phyloP scores from a whole-genome alignment of 1,140 invertebrate genomes.

The Formica selysi region DNA sequence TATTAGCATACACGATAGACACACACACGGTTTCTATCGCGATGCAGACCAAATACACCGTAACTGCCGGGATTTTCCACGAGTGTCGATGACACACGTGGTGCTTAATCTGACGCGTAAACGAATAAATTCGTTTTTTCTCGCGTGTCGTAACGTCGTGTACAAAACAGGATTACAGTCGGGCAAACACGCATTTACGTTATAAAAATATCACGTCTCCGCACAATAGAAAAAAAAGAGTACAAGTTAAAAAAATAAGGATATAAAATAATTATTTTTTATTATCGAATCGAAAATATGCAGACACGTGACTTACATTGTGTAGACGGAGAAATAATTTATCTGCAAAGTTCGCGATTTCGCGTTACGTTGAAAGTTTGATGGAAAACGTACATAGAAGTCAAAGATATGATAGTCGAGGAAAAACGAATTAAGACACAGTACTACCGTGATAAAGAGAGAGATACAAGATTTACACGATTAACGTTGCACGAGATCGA shows the following conservation, averaged over 20 bases:
- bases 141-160: constrained; percentile 1
- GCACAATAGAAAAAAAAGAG: not conserved
- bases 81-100: constrained; percentile 23
- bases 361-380: not conserved
- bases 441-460: not conserved
- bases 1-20: not conserved
- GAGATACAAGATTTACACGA: constrained; percentile 7
- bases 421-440: not conserved
- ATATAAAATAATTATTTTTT: not conserved
- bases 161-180: not conserved
- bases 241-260: not conserved
- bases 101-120: not conserved
- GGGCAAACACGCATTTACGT: not conserved
- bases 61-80: constrained; percentile 29
- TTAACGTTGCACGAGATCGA: constrained; percentile 32
- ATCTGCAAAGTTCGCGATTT: not conserved
- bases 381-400: not conserved
- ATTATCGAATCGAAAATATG: not conserved
- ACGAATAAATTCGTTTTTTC: not conserved
- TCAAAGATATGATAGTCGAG: not conserved
- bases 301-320: not conserved
- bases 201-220: not conserved
- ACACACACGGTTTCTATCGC: not conserved
- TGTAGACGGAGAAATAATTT: not conserved
- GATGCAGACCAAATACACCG: not conserved